Conservation (phyloP, 2,113 vertebrate genomes). For the Triplophysa rosa region DNA sequence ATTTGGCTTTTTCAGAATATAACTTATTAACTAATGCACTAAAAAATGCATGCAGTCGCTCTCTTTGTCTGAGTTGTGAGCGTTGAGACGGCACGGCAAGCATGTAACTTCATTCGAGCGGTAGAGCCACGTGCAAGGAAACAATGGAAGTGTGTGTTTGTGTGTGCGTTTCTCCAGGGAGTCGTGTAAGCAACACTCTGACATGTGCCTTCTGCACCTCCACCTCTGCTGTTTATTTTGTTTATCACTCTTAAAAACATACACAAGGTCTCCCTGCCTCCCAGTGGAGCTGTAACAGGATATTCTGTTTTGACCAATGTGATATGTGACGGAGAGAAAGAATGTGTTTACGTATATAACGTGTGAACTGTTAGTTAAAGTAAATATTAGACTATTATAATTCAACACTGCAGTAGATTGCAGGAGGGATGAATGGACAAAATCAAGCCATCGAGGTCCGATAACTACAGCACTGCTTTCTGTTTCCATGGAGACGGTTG, state of each 20-base stretch:
- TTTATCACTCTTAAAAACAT: slow-evolving; percentile 7
- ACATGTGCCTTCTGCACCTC: slow-evolving; percentile 4
- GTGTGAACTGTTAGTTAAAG: slow-evolving; percentile 36
- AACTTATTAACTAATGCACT: background rate
- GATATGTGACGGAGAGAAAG: background rate
- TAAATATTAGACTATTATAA: background rate
- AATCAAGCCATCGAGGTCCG: slow-evolving; percentile 51
- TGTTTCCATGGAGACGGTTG: slow-evolving; percentile 69
- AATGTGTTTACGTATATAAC: slow-evolving; percentile 32
- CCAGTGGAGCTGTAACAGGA: slow-evolving; percentile 1
- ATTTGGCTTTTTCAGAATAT: background rate
- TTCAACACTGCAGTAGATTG: slow-evolving; percentile 7
- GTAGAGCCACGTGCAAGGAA: slow-evolving; percentile 11
- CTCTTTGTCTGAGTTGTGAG: slow-evolving; percentile 20
- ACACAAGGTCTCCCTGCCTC: background rate
- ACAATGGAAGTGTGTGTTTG: background rate
- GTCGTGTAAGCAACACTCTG: slow-evolving; percentile 14
- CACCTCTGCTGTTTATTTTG: slow-evolving; percentile 24
- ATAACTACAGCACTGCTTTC: slow-evolving; percentile 59
- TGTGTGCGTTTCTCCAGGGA: background rate
- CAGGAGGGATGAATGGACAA: slow-evolving; percentile 21
- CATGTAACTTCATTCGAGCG: slow-evolving; percentile 21
- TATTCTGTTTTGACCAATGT: background rate
- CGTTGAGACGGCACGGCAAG: background rate
- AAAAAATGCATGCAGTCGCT: background rate